Base-by-base conservation (phyloP, 2,113 vertebrate genomes). In the Chloropsis cyanopogon region DNA sequence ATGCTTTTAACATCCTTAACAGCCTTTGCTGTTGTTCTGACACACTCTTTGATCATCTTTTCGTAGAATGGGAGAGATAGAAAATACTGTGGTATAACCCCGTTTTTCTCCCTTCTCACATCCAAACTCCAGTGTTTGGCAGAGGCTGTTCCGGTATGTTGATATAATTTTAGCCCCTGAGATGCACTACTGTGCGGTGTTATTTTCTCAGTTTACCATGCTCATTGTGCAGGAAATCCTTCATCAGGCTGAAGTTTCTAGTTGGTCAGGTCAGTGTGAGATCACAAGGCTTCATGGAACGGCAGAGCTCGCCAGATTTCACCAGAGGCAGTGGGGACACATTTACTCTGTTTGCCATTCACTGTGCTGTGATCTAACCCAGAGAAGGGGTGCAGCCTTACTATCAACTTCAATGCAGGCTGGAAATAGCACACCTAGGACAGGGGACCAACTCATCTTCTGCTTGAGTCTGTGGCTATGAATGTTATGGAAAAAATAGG, bases 361-460 rank as follows among this genome's bases (percentile, higher is more conserved):
- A 12, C 33, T 47, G 21, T 21, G 64, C 47, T 42, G 52, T 37
- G 52, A 33, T 41, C 68, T 31, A 31, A 24, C 28, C 31, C 44
- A 71, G 78, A 53, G 14, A 3, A 79, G 25, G 11, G 25, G 11
- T 46, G 9, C 53, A 37, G 12, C 31, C 17, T 49, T 63, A 2
- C 28, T 14, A 7, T 21, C 15, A 68, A 13, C 35, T 73, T 85
- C 60, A 35, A 0, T 14, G 20, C 12, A 65, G 61, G 35, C 42
- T 88, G 63, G 42, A 82, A 86, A 42, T 4, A 44, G 9, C 56
- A n/a, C 11, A 18, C 7, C 26, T 52, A 46, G 72, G 35, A 71
- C 1, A 1, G 31, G 25, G 20, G 44, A 49, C 12, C 0, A 1
- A 21, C 33, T 69, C 0, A 0, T 18, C 37, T 91, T 57, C 72